A percentile compares a stretch with the other conserved stretches of the same genome.
Conservation (phyloP, 2,888 invertebrate species). For the Agonum fuliginosum region DNA sequence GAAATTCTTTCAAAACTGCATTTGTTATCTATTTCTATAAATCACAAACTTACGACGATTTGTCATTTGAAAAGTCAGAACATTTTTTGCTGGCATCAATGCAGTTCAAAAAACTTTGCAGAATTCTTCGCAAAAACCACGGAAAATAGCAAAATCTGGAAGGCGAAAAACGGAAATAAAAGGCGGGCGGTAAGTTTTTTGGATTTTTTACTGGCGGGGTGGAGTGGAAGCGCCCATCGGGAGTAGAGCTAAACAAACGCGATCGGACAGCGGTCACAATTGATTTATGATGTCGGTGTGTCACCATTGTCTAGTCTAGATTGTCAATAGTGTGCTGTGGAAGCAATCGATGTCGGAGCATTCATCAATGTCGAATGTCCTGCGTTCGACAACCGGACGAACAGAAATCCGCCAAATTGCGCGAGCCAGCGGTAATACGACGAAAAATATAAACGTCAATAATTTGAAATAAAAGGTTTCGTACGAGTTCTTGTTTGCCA, state of each 20-base stretch:
- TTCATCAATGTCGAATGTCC: slow-evolving; percentile 46
- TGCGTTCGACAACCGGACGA: slow-evolving; percentile 1
- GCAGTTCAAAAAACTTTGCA: slow-evolving; percentile 29
- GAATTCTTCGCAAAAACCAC: slow-evolving; percentile 23
- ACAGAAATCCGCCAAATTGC: neutral
- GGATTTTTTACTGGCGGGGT: slow-evolving; percentile 29
- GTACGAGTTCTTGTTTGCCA: too few relatives aligned
- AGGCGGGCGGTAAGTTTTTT: slow-evolving; percentile 31
- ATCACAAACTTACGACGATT: slow-evolving; percentile 7
- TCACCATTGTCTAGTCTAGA: slow-evolving; percentile 62
- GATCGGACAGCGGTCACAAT: slow-evolving; percentile 63
- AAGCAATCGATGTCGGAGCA: slow-evolving; percentile 56
- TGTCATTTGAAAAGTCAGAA: slow-evolving; percentile 28
- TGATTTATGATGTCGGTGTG: slow-evolving; percentile 66
- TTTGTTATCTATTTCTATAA: slow-evolving; percentile 28
- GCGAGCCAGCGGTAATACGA: neutral
- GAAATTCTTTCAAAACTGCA: slow-evolving; percentile 10
- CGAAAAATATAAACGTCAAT: neutral
- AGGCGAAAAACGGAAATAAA: slow-evolving; percentile 56
- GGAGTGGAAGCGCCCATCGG: slow-evolving; percentile 7
- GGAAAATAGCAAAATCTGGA: slow-evolving; percentile 40
- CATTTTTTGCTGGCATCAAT: slow-evolving; percentile 9
- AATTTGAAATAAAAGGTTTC: too few relatives aligned
- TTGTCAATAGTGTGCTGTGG: slow-evolving; percentile 55
- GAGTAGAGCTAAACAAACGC: slow-evolving; percentile 52